These are phyloP conservation scores for Eriocheir sinensis DNA, from an alignment of 1,140 invertebrate species.

Conservation along the genomic window DNA sequence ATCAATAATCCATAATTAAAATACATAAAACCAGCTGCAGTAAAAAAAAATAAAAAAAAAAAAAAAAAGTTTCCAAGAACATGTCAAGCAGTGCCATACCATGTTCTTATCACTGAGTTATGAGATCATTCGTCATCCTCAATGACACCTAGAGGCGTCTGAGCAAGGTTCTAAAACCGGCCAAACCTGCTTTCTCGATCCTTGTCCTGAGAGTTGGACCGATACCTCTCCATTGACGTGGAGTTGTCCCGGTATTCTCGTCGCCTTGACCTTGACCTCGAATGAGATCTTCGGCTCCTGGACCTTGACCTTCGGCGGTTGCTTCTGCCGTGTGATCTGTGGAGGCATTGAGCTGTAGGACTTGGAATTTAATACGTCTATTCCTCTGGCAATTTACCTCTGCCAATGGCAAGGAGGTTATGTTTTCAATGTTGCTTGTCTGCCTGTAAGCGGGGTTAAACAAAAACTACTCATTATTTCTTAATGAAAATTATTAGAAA, in stretches of 20 bases:
- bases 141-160: neutral
- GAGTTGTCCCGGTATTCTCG: conserved; percentile 51
- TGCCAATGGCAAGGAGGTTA: too few species aligned
- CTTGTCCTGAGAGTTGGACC: conserved; percentile 53
- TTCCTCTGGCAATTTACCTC: too few species aligned
- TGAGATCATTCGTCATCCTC: neutral
- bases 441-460: too few species aligned
- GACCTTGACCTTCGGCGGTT: conserved; percentile 48
- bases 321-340: conserved; percentile 16
- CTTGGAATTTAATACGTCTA: too few species aligned
- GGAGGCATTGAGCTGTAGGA: too few species aligned
- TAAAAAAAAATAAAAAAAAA: neutral
- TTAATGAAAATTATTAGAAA: too few species aligned
- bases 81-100: neutral
- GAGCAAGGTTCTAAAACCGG: conserved; percentile 6
- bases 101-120: neutral
- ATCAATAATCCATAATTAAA: too few species aligned
- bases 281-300: conserved; percentile 41
- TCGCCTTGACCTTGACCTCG: conserved; percentile 41
- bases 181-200: conserved; percentile 64
- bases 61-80: neutral
- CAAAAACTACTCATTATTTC: too few species aligned
- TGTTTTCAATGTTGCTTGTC: too few species aligned
- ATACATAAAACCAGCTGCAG: neutral
- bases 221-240: conserved; percentile 33